Percentiles rank a stretch among this genome's conserved stretches.
These are phyloP conservation scores for Cotesia glomerata DNA, from an alignment of 1,140 invertebrate species.

Conservation along the genomic window DNA sequence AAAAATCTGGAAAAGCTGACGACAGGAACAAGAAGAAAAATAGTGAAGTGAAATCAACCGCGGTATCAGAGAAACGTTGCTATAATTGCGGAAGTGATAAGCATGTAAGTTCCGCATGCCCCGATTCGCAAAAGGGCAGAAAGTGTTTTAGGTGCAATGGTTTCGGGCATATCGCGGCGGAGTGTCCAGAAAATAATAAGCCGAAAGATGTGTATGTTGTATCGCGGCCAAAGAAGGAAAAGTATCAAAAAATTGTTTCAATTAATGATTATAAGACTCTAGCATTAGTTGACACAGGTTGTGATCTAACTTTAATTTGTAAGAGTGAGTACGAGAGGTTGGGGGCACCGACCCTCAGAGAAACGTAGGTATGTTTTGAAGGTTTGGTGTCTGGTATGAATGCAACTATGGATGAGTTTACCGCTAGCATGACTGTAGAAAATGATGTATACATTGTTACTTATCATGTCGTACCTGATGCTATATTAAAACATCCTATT, in stretches of 20 bases:
- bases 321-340: background rate
- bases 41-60: background rate
- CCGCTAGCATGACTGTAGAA: background rate
- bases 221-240: background rate
- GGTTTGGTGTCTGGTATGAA: background rate
- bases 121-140: background rate
- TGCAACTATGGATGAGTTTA: background rate
- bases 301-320: conserved; percentile 5
- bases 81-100: too few relatives aligned
- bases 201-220: background rate
- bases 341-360: background rate
- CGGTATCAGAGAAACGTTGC: background rate
- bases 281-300: conserved; percentile 16
- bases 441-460: background rate
- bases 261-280: background rate
- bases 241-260: background rate
- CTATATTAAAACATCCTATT: background rate
- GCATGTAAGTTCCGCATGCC: background rate
- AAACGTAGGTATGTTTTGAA: background rate
- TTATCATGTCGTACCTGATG: background rate
- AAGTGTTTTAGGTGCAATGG: background rate
- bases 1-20: background rate
- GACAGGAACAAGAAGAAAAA: background rate
- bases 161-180: background rate
- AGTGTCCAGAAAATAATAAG: background rate